Base-by-base conservation (phyloP, 1,140 invertebrate genomes). In the Musca domestica region DNA sequence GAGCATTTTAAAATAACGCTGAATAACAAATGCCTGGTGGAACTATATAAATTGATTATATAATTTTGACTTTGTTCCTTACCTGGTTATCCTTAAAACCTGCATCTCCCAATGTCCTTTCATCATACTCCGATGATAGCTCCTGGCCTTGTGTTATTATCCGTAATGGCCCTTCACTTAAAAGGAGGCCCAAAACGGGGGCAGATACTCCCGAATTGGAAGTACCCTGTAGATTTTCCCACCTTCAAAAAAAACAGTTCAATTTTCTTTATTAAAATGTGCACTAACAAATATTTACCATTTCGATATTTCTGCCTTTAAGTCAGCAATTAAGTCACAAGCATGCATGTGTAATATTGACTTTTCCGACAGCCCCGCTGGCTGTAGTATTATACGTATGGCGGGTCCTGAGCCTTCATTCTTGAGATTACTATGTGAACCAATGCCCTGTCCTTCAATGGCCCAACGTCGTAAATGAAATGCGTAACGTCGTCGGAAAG, bases 61-160 rank as follows among this genome's bases (percentile, higher is more conserved):
- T n/a, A n/a, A n/a, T n/a, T n/a, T n/a, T n/a, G n/a, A n/a, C n/a
- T n/a, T n/a, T n/a, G n/a, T n/a, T n/a, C n/a, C 61, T 20, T 22
- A 71, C 70, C 83, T 88, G 88, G 71, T 90, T 90, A 78, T 97
- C 95, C 80, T 96, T 97, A 74, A 97, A 94, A 27, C 93, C 93
- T 83, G 96, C 91, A 81, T 96, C 94, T 17, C 88, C 88, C 0
- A 97, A 80, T 0, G 90, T 92, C 72, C 95, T 93, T 75, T 97
- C 95, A 78, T 98, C 95, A 75, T 92, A 93, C 71, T 98, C 95
- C n/a, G 92, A 90, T 0, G 92, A 94, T 2, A 98, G 83, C 78
- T 98, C 95, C 79, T 96, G 95, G 0, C 95, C 95, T 78, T 95
- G 92, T 0, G 94, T 95, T 54, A 97, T 96, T 85, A 97, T 95